Evolutionary conservation across 2,888 invertebrate genomes (phyloP), one percentile per base, ranked within the genome.

Genomic region (Xanthia icteritia): DNA sequence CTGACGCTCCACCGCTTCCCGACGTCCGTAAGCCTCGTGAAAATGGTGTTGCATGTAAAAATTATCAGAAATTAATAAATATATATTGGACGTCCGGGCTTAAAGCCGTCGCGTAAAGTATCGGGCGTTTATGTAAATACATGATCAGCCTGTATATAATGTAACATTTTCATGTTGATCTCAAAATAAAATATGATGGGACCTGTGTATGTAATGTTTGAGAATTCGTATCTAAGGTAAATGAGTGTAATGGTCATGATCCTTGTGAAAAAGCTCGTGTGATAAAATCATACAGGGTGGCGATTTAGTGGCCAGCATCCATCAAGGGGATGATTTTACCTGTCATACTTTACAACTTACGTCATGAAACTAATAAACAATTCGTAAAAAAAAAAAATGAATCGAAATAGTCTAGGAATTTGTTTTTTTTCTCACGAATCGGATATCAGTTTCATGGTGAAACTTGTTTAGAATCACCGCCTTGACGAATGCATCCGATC

Each of bases 51-150:
- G 82, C 87, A 86, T 89, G 91, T 90, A 93, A 93, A 93, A 93
- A 93, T 91, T 88, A 92, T 91, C 90, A 86, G 88, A 89, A 90
- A 91, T 93, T 92, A 92, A 92, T 92, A 91, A 88, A 87, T 87
- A 84, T 84, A 87, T 84, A 82, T 83, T 81, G 81, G 65, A 72
- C 76, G 81, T 81, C 69, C 76, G 68, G 81, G 63, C 67, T 84
- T 81, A 81, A 84, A 83, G 77, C 79, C 81, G 70, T 61, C 68
- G 56, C 61, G 77, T 81, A 79, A 84, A 79, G 76, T 84, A 83
- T 80, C 54, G 61, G 64, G 31, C 77, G 58, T 69, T 71, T 82
- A 79, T 82, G 78, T 84, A 88, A 81, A 80, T 77, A 84, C 81
- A 80, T 71, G 63, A 69, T 20, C 84, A 72, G 17, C 31, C 27